Base-by-base conservation (phyloP, 2,888 invertebrate species). In the Brachylomia viminalis region DNA sequence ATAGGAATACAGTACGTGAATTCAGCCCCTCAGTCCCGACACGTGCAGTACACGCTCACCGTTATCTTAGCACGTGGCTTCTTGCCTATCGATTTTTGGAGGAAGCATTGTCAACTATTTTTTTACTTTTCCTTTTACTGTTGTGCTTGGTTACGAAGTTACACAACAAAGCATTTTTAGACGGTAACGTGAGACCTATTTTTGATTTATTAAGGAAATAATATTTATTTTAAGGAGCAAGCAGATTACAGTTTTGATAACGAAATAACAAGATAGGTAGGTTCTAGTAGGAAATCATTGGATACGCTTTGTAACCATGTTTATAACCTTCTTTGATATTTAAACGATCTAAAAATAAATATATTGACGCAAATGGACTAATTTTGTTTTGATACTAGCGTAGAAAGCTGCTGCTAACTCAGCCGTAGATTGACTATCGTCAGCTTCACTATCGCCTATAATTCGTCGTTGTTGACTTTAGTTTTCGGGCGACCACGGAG, bases 41-140 rank as follows among this genome's bases (percentile, higher is more conserved):
- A 90, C 92, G 92, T 90, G 92, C 84, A 68, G 47, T 76, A 84
- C 80, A 89, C 88, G 89, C 88, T 89, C 88, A 82, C 81, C 75
- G 84, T 85, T 91, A 91, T 89, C 90, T 84, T 72, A 88, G 75
- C 91, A 88, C 91, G 90, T 90, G 91, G 77, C 87, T 86, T 76
- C 72, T 86, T 67, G 79, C 27, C 79, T 52, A 86, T 86, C 83
- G 86, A 86, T 82, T 77, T 85, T 71, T 5, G n/a, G 45, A 59
- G 30, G 15, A 83, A 42, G 52, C 56, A 52, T 68, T 82, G 72
- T 69, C 59, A 59, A 75, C 47, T n/a, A 49, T 58, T 71, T 76
- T 79, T 70, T 38, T 49, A 42, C 17, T 68, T 45, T 54, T 23
- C 30, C 47, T 45, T 0, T 52, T 45, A 61, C 52, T 83, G 80